phyloP scores from a whole-genome alignment of 2,797 vertebrate genomes.

The Lepus oiostolus region DNA sequence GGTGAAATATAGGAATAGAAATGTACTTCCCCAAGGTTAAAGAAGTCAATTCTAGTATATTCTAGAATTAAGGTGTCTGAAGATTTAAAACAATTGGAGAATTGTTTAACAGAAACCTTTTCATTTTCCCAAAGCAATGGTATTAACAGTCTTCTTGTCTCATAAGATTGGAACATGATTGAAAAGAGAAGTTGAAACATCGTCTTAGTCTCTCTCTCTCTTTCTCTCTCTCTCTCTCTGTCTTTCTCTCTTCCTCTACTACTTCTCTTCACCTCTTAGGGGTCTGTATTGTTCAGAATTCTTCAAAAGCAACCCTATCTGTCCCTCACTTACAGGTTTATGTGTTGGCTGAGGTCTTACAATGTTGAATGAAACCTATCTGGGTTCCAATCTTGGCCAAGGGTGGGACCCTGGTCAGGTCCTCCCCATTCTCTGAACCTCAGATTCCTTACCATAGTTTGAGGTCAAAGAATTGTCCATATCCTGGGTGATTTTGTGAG shows the following conservation, averaged over 20 bases:
- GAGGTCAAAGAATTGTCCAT: too few relatives aligned
- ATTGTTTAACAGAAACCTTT: neutral
- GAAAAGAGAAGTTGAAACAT: neutral
- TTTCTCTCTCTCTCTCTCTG: neutral
- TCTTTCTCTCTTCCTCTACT: too few relatives aligned
- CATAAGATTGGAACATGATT: neutral
- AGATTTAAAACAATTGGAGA: neutral
- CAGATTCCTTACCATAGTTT: neutral
- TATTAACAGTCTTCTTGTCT: neutral
- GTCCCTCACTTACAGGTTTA: neutral
- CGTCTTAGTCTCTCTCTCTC: neutral
- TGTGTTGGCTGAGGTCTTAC: too few relatives aligned
- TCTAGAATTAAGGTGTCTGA: neutral
- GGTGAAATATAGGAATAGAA: neutral
- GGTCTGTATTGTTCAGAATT: neutral
- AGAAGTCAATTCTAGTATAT: too few relatives aligned
- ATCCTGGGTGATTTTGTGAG: neutral
- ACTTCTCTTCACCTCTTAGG: neutral
- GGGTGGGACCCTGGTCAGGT: too few relatives aligned
- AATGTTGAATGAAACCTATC: too few relatives aligned
- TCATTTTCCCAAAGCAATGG: neutral
- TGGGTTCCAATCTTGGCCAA: neutral
- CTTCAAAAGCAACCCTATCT: neutral
- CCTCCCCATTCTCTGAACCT: neutral
- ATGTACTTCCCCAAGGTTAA: neutral